Percentiles rank a stretch among this genome's conserved stretches.
Conservation (phyloP, 1,140 invertebrate species). For the Sesamia nonagrioides region DNA sequence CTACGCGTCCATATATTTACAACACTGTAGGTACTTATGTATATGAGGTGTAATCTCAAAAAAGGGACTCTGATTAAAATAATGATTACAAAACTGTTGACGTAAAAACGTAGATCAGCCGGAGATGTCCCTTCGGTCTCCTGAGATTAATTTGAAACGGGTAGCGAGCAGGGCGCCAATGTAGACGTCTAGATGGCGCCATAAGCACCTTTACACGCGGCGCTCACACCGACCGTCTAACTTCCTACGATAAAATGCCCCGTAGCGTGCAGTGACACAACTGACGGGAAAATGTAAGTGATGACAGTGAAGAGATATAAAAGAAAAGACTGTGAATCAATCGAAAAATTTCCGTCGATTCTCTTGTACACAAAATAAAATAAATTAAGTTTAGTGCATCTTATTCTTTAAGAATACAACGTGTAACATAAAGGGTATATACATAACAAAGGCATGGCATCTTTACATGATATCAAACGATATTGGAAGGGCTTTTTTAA, state of each 20-base stretch:
- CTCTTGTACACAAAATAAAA: no score
- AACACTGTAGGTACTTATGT: no score
- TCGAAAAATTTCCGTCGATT: no score
- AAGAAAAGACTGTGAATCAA: neutral
- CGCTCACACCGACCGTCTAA: slow-evolving; percentile 55
- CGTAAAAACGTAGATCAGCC: slow-evolving; percentile 10
- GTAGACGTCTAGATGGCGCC: slow-evolving; percentile 86
- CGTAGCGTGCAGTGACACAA: slow-evolving; percentile 40
- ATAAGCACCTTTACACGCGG: slow-evolving; percentile 69
- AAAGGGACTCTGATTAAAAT: neutral
- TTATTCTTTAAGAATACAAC: no score
- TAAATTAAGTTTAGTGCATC: no score
- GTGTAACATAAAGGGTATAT: no score
- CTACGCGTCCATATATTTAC: no score
- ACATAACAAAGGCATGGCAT: no score
- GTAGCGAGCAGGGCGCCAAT: slow-evolving; percentile 71
- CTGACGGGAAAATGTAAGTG: slow-evolving; percentile 13
- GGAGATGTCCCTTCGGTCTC: slow-evolving; percentile 51
- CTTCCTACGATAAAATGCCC: slow-evolving; percentile 68
- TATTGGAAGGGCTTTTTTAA: no score
- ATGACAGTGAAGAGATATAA: neutral
- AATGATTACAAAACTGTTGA: neutral
- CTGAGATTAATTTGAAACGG: slow-evolving; percentile 79
- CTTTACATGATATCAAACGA: no score
- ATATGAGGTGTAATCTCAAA: neutral